These are phyloP conservation scores for Tenthredo distinguenda DNA, from an alignment of 2,888 invertebrate genomes.

Conservation along the genomic window DNA sequence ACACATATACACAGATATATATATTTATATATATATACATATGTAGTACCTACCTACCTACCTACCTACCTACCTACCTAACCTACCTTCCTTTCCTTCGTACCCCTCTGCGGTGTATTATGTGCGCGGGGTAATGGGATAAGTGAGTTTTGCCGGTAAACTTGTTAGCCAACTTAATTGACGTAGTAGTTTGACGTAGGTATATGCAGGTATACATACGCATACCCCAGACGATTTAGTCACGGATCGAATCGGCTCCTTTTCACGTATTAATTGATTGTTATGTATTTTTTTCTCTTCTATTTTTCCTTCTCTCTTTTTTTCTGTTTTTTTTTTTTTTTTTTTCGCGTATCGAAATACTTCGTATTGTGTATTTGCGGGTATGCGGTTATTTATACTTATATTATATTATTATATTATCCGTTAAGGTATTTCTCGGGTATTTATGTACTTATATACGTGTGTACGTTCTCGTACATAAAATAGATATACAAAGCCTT, in stretches of 20 bases:
- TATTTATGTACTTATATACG: neutral
- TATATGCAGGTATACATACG: neutral
- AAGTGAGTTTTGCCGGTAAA: constrained; percentile 50
- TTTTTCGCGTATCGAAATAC: neutral
- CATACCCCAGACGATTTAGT: constrained; percentile 12
- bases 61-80: neutral
- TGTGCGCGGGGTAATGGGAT: constrained; percentile 46
- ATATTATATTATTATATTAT: neutral
- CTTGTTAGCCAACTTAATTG: constrained; percentile 51
- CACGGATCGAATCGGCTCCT: constrained; percentile 12
- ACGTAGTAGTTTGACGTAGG: constrained; percentile 42
- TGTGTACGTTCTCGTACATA: neutral
- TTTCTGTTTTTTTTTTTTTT: neutral
- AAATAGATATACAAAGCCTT: neutral
- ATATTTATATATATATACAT: neutral
- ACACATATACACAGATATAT: neutral
- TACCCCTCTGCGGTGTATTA: constrained; percentile 31
- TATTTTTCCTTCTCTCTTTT: neutral
- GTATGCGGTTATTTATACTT: neutral
- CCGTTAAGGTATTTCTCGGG: neutral
- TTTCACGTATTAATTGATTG: constrained; percentile 17
- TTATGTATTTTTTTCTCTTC: neutral
- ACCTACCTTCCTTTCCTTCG: no score
- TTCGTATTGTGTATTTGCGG: neutral
- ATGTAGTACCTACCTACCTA: neutral